Evolutionary conservation across 2,888 invertebrate genomes (phyloP), one percentile per base, ranked within the genome.

Genomic region (Chalcosyrphus nemorum): DNA sequence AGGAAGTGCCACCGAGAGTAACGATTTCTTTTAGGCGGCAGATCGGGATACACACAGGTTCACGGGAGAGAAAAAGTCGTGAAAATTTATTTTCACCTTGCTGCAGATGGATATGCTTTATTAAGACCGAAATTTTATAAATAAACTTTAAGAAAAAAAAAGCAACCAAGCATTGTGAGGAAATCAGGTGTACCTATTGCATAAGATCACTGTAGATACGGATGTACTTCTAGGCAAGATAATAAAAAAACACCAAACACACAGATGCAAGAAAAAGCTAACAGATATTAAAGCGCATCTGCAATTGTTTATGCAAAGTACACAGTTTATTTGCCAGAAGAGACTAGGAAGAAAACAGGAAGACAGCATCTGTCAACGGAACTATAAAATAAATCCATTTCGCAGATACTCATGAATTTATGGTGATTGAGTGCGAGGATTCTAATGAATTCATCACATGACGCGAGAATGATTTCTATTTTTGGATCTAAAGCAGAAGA

Each of bases 101-200:
- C n/a, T 68, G 45, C 50, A 32, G 52, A 27, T 77, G n/a, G 47
- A 57, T 80, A 70, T 61, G 59, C 50, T 54, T 74, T 61, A 61
- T 35, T 65, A 19, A 68, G 66, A 57, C 65, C n/a, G 29, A 50
- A 59, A 72, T 65, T 66, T 59, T 75, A 38, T 38, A 70, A 66
- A 65, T 29, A 75, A 74, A 65, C 41, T 52, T 35, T 68, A 63
- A 41, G 24, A 13, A 21, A 65, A 38, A 71, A n/a, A n/a, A n/a
- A n/a, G n/a, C n/a, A n/a, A n/a, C n/a, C n/a, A n/a, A n/a, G n/a
- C 19, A 47, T 65, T 65, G 57, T 57, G 21, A 52, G 72, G 63
- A 35, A 72, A 57, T 68, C 80, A 74, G 74, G 59, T 80, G 59
- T 35, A n/a, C n/a, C n/a, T n/a, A 74, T 80, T 80, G 68, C 80